Base-by-base conservation (phyloP, 1,140 invertebrate genomes). In the Macrocentrus cingulum region DNA sequence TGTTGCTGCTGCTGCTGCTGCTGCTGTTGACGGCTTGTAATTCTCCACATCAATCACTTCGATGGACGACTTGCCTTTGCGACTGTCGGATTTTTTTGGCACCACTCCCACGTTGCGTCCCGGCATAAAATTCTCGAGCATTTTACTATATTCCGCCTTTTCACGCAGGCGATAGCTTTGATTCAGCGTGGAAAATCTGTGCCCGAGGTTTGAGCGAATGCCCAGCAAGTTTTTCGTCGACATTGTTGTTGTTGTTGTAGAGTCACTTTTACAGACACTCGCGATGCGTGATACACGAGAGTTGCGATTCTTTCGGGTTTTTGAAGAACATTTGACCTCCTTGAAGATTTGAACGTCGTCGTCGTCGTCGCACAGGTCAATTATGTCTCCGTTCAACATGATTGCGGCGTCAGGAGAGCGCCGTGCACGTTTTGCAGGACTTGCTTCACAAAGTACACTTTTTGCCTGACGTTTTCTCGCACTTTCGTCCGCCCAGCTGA, bases 31-130 rank as follows among this genome's bases (percentile, higher is more conserved):
- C 7, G 56, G 32, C 16, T 46, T 46, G 1, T 36, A 39, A 39
- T 71, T 68, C 5, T 71, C 68, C 11, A 77, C 18, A 32, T 75
- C 70, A 11, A 75, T 65, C 0, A 75, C 56, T 42, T 76, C 70
- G 4, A 67, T 22, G 2, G 34, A 11, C 41, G 70, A 46, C 15
- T 60, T 8, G 2, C 56, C 9, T 23, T 50, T 20, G n/a, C 59
- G 34, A n/a, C 49, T 59, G 1, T 64, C 48, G 11, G 39, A 25
- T 50, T 67, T 69, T 16, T 42, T 37, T 3, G 59, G 42, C 15
- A 67, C 2, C 15, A 66, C 22, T 6, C 70, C 49, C 29, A 62
- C 56, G 19, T 62, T 63, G 6, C 51, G 60, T n/a, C n/a, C n/a
- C 3, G 69, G 64, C 9, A 70, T 16, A 55, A 71, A 75, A 49